phyloP scores from a whole-genome alignment of 1,140 invertebrate species.

The Heliconius eleuchia region DNA sequence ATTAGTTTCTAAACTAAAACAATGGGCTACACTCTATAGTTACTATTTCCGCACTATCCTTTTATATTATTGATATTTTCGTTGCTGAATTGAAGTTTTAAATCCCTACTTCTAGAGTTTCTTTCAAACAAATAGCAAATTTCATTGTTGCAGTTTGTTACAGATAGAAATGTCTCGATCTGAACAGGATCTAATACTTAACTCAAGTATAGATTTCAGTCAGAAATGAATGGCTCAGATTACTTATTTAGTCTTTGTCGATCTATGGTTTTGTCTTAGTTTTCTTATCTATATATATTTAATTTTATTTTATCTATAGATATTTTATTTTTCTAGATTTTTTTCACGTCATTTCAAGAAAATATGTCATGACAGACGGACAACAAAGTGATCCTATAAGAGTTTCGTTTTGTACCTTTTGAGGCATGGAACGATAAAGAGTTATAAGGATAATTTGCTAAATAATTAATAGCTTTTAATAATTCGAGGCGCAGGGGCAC shows the following conservation, averaged over 20 bases:
- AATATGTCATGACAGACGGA: no score
- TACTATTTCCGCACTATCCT: not conserved
- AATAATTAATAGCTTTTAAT: no score
- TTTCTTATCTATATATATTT: not conserved
- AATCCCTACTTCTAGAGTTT: slow-evolving; percentile 5
- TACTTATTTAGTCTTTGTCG: not conserved
- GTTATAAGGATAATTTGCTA: no score
- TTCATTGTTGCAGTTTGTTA: slow-evolving; percentile 16
- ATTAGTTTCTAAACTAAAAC: not conserved
- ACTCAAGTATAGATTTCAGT: slow-evolving; percentile 12
- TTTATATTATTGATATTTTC: slow-evolving; percentile 4
- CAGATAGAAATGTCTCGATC: not conserved
- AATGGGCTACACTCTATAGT: not conserved
- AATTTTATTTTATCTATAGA: not conserved
- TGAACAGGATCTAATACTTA: slow-evolving; percentile 7
- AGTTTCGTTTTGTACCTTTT: no score
- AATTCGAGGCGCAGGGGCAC: no score
- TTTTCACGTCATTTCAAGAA: no score
- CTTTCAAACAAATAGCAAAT: slow-evolving; percentile 11
- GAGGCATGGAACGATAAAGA: no score
- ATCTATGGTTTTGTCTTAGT: not conserved
- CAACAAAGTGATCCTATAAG: no score
- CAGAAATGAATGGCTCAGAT: not conserved
- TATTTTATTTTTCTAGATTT: not conserved
- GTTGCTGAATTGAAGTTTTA: slow-evolving; percentile 16